Evolutionary conservation across 1,140 invertebrate species (phyloP), one percentile per base, ranked within the genome.

Genomic region (Meteorus sp.): DNA sequence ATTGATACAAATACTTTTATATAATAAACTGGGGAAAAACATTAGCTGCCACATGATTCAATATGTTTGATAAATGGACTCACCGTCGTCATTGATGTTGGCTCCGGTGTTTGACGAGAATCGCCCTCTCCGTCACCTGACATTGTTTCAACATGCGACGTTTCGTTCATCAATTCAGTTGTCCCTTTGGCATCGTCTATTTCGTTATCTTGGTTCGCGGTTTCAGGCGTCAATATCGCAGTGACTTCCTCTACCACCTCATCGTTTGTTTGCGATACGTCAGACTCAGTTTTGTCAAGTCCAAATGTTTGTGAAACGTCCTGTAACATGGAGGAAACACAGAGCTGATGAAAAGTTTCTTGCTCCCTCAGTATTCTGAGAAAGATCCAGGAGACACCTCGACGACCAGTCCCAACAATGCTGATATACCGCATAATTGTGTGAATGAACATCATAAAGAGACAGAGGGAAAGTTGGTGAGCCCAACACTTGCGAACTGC

Each of bases 291-390:
- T 67, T 74, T 77, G 59, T 80, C 75, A 61, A 78, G 67, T 44
- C 76, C 76, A 62, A 79, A 80, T 31, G 77, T 76, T 66, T 79
- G 77, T 25, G 75, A 79, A 57, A 79, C 75, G 65, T 79, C 73
- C 77, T 79, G 29, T 51, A 37, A 29, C 9, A 29, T 29, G 15
- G 15, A 39, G 15, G n/a, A n/a, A n/a, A n/a, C n/a, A n/a, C n/a
- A n/a, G n/a, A n/a, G n/a, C n/a, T n/a, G n/a, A n/a, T n/a, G n/a
- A n/a, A n/a, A n/a, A n/a, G n/a, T n/a, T n/a, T n/a, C n/a, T n/a
- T n/a, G n/a, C n/a, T n/a, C n/a, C n/a, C n/a, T n/a, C n/a, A n/a
- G n/a, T n/a, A n/a, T n/a, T n/a, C n/a, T n/a, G n/a, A n/a, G n/a
- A n/a, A n/a, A n/a, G n/a, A n/a, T n/a, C n/a, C n/a, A n/a, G n/a